Evolutionary conservation across 2,113 vertebrate genomes (phyloP).

Genomic region (Amblyornis subalaris): DNA sequence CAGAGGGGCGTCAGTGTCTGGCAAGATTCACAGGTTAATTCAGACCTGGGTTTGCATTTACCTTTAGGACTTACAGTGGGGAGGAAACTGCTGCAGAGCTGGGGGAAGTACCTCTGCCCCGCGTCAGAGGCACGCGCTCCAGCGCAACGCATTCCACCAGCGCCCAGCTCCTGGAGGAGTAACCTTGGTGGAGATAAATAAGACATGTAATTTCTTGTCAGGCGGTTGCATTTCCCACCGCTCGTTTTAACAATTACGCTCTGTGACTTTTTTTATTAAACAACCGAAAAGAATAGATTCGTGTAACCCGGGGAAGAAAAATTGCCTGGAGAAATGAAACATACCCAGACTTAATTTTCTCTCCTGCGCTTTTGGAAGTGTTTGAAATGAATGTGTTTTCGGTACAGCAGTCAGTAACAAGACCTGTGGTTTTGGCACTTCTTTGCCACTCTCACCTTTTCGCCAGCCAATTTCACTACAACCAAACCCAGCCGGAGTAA

Average conservation of each 20-base stretch:
- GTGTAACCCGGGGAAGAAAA: slow-evolving; percentile 18
- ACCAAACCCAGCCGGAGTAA: background rate
- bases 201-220: slow-evolving; percentile 58
- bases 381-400: background rate
- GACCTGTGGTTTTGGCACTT: background rate
- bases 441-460: background rate
- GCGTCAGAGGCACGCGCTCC: background rate
- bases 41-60: background rate
- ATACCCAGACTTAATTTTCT: slow-evolving; percentile 48
- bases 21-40: background rate
- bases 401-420: background rate
- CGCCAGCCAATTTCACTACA: background rate
- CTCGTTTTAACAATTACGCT: slow-evolving; percentile 23
- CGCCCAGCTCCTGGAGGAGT: background rate
- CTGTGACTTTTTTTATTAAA: slow-evolving; percentile 22
- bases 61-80: background rate
- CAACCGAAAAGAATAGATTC: slow-evolving; percentile 15
- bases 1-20: background rate
- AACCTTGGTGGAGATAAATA: background rate
- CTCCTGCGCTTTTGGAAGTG: background rate
- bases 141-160: background rate
- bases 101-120: background rate
- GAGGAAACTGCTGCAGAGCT: background rate
- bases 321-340: slow-evolving; percentile 36
- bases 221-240: background rate